phyloP scores from a whole-genome alignment of 2,797 vertebrate species.

The Psittacula echo region DNA sequence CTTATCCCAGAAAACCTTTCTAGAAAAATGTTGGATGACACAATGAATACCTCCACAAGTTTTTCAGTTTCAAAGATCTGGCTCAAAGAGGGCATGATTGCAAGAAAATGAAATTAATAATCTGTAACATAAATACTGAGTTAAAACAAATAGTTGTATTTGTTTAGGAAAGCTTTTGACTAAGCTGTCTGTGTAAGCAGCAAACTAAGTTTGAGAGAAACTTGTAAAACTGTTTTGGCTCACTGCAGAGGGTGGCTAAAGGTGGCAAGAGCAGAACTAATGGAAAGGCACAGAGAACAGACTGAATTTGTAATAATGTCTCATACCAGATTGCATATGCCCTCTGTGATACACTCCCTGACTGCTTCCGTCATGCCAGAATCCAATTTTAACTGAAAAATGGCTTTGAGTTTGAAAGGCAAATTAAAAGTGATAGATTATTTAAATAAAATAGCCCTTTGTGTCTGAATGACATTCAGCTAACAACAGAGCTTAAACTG shows the following conservation, averaged over 20 bases:
- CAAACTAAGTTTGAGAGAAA: not conserved
- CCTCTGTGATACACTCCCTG: not conserved
- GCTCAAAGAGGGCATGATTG: not conserved
- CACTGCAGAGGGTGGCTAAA: not conserved
- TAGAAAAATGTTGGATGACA: accelerated
- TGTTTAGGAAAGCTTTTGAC: not conserved
- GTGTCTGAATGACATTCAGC: not conserved
- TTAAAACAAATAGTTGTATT: not conserved
- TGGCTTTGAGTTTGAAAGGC: not conserved
- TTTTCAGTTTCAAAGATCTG: not conserved
- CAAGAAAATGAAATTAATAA: not conserved
- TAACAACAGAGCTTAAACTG: not conserved
- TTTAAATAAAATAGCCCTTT: constrained; percentile 23
- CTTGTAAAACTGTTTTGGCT: not conserved
- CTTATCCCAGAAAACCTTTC: not conserved
- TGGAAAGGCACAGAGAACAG: not conserved
- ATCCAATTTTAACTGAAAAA: constrained; percentile 27
- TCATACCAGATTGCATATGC: not conserved
- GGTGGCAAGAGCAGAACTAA: not conserved
- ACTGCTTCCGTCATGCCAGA: not conserved
- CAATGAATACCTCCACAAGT: not conserved
- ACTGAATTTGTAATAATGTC: not conserved
- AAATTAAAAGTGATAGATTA: constrained; percentile 21
- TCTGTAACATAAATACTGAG: not conserved
- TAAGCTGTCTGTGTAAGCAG: not conserved